Evolutionary conservation across 2,888 invertebrate species (phyloP).

Genomic region (Molorchus minor): DNA sequence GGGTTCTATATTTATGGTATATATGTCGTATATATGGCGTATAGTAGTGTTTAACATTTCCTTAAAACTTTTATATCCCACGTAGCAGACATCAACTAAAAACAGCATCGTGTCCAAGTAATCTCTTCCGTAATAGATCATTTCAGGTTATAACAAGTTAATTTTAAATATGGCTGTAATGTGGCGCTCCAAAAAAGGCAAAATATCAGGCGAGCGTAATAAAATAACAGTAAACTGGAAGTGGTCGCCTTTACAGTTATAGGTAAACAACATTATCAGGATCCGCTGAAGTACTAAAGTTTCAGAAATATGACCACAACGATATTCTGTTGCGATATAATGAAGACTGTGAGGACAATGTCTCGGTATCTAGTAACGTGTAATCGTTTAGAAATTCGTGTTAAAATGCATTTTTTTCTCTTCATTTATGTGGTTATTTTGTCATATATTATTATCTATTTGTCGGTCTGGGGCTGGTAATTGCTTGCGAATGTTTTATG

Average conservation of each 20-base stretch:
- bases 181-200: slow-evolving; percentile 11
- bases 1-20: too few species aligned
- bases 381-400: too few species aligned
- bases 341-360: too few species aligned
- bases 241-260: slow-evolving; percentile 11
- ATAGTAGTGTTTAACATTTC: too few species aligned
- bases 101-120: background rate
- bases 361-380: too few species aligned
- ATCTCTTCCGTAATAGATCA: slow-evolving; percentile 2
- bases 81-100: background rate
- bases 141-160: slow-evolving; percentile 2
- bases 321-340: too few species aligned
- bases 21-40: too few species aligned
- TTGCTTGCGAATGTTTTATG: too few species aligned
- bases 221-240: slow-evolving; percentile 5
- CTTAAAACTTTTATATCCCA: background rate
- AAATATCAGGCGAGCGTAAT: slow-evolving; percentile 6
- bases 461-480: too few species aligned
- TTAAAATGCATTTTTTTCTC: too few species aligned
- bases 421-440: too few species aligned
- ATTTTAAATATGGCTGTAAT: slow-evolving; percentile 5
- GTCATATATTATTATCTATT: too few species aligned
- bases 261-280: slow-evolving; percentile 12
- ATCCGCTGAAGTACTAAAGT: slow-evolving; percentile 6
- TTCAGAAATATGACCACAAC: background rate